Base-by-base conservation (phyloP, 1,140 invertebrate species). In the Drosophila nebulosa region DNA sequence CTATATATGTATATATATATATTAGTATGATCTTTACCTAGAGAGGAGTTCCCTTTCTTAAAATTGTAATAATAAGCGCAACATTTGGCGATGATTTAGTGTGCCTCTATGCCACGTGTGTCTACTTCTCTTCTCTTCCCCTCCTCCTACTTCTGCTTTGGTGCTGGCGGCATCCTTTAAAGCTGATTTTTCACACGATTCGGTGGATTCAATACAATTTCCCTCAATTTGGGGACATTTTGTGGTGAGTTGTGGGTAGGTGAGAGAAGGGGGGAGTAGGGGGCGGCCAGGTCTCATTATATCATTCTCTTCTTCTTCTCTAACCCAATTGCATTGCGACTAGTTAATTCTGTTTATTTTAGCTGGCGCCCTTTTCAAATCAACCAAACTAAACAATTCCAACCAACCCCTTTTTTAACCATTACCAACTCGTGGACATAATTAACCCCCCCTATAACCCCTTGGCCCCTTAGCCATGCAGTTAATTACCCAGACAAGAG, bases 11-110 rank as follows among this genome's bases (percentile, higher is more conserved):
- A 10, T 46, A 46, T 42, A 46, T 50, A 58, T 56, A 36, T 42
- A 62, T 42, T 22, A 27, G 24, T 16, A n/a, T 51, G 35, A 57
- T 56, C 42, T 42, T 58, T 60, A 52, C 51, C 30, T 21, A 14
- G n/a, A n/a, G n/a, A n/a, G n/a, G n/a, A n/a, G 14, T 26, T 26
- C 18, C 42, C 77, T 79, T 78, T 46, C 39, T 46, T 16, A 46
- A 46, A 39, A 46, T 21, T 46, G 18, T 88, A 85, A 85, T 85
- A 78, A 86, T 86, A 85, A 85, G 81, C 81, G 81, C 81, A 85
- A 83, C 81, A 86, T 85, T 85, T 85, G 74, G 64, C 62, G 62
- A 85, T 85, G 81, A 85, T 85, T 85, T 86, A 85, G 81, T 85
- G 74, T 69, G 51, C 74, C 78, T 62, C 81, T 69, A 74, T 60